Conservation (phyloP, 1,140 invertebrate species). For the Teleopsis dalmanni region DNA sequence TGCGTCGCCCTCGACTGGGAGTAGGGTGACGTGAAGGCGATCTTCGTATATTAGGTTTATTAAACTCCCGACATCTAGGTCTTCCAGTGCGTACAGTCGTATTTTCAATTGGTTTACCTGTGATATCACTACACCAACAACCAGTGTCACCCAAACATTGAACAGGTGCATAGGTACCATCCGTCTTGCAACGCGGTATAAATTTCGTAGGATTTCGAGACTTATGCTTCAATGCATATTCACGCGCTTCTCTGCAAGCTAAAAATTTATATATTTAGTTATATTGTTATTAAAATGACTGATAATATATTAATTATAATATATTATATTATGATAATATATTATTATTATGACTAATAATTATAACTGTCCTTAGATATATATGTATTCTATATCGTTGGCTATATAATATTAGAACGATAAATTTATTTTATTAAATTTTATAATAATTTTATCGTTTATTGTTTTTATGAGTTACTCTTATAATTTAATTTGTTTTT, state of each 20-base stretch:
- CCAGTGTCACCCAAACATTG: conserved; percentile 74
- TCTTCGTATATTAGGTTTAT: conserved; percentile 42
- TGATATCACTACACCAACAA: conserved; percentile 69
- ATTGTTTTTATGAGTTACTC: too few relatives aligned
- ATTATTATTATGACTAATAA: too few relatives aligned
- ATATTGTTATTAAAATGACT: background rate
- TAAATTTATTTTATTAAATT: too few relatives aligned
- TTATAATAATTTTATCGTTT: too few relatives aligned
- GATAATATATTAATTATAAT: too few relatives aligned
- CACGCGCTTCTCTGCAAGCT: conserved; percentile 35
- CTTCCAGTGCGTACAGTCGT: conserved; percentile 60
- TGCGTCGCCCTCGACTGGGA: conserved; percentile 21
- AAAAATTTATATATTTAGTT: background rate
- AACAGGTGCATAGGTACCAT: conserved; percentile 73
- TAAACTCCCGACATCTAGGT: conserved; percentile 56
- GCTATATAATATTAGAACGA: too few relatives aligned
- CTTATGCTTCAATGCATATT: conserved; percentile 31
- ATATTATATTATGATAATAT: too few relatives aligned
- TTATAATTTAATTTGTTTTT: too few relatives aligned
- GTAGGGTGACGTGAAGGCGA: conserved; percentile 25
- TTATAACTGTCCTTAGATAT: too few relatives aligned
- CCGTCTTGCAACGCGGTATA: conserved; percentile 64
- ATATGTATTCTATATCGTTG: too few relatives aligned
- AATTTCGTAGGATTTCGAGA: conserved; percentile 46
- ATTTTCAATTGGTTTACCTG: conserved; percentile 68